Conservation (phyloP, 1,140 invertebrate genomes). For the Bombus confusus region DNA sequence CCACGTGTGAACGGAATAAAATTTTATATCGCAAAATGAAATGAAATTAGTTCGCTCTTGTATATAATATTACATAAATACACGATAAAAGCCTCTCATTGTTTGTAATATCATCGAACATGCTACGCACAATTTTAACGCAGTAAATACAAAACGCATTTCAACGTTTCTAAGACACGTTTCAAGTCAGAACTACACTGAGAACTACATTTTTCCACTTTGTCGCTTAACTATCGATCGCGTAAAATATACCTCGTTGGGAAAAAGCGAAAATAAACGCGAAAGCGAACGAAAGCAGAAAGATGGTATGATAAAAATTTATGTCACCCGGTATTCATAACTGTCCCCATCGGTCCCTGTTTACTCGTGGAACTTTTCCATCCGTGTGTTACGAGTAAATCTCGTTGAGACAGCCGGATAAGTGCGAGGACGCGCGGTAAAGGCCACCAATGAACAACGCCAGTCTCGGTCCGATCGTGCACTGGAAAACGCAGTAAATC, state of each 20-base stretch:
- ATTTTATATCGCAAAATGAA: no score
- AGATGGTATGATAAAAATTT: constrained; percentile 2
- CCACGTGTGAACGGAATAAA: no score
- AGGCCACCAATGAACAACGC: background rate
- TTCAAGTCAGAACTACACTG: background rate
- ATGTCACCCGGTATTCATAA: constrained; percentile 23
- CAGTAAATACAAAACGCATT: background rate
- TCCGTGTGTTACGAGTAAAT: constrained; percentile 31
- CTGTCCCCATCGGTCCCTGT: background rate
- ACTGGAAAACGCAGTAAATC: constrained; percentile 8
- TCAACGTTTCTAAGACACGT: background rate
- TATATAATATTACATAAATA: no score
- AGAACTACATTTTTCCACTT: no score
- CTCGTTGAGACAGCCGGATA: constrained; percentile 19
- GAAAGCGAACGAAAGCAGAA: background rate
- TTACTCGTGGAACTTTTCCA: constrained; percentile 39
- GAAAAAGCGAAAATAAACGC: constrained; percentile 22
- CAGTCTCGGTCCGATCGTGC: background rate
- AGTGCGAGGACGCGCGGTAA: constrained; percentile 5
- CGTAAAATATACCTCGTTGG: background rate
- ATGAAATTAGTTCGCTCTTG: no score
- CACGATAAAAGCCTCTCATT: no score
- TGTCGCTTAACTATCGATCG: no score
- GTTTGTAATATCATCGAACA: no score
- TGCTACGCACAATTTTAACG: background rate